Evolutionary conservation across 2,113 vertebrate genomes (phyloP), one percentile per base, ranked within the genome.

Genomic region (Carollia perspicillata): DNA sequence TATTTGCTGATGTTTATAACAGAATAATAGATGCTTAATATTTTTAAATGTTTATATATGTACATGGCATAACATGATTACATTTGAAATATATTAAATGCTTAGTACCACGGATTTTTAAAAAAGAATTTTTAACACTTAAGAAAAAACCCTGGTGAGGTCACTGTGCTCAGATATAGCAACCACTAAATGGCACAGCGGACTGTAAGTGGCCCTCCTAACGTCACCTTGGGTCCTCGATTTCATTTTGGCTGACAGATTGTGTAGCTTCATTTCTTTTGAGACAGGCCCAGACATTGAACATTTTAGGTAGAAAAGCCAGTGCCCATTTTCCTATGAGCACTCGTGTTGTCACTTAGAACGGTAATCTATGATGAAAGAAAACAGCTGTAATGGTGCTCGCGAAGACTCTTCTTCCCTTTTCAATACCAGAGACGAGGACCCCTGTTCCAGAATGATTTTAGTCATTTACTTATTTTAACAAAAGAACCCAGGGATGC

Each of bases 1-100:
- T 42, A 79, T 75, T 84, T 92, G 92, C 47, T 81, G 84, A 71
- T n/a, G 81, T 84, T 96, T 84, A 66, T 60, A 93, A 68, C 11
- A 77, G 40, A 78, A 72, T 74, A 85, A 68, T 0, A 44, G 13
- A 95, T 37, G 10, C 33, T 89, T 55, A 85, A 40, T 72, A 88
- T 77, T 92, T 75, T 60, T 49, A 42, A 26, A 68, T 81, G 35
- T 22, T 80, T 47, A 63, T 23, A 18, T 33, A 37, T 16, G 5
- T 83, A 20, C 49, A 8, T 68, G 69, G 63, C 37, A 2, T 17
- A 84, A 69, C 11, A n/a, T 85, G 35, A 51, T 20, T 51, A 7
- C 10, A 53, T 49, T 58, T 79, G 49, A 83, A 92, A 86, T 69
- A 81, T 8, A 63, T 26, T 49, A 75, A 89, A 28, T 75, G 51